Base-by-base conservation (phyloP, 2,113 vertebrate species). In the Apus apus region DNA sequence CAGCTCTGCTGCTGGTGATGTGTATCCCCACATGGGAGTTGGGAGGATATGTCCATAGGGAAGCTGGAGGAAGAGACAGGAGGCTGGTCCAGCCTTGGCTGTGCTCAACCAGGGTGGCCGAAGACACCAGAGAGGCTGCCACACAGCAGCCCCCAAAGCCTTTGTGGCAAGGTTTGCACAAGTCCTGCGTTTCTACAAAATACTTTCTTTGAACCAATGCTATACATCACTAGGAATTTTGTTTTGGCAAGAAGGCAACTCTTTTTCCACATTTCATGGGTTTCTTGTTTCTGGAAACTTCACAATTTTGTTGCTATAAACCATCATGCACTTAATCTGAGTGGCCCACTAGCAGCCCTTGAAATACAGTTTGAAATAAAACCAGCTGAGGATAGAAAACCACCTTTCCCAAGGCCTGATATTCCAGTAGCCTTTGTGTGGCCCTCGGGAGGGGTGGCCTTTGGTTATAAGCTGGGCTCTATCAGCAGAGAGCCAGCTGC, bases 361-460 rank as follows among this genome's bases (percentile, higher is more conserved):
- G 46, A 45, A 62, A 87, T 56, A 29, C 26, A 32, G 53, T 78
- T 84, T 58, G 50, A 88, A 97, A 60, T 54, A 82, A 60, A 94
- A 61, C 32, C 30, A 77, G 81, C 76, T 73, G 26, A 67, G 57
- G 80, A 32, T 45, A 62, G 61, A 34, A 87, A 54, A 13, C 6
- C 38, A 11, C 58, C 32, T 82, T 87, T 90, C 46, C 34, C 4
- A 7, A 86, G 72, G 64, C 57, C 79, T 87, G 75, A n/a, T 92
- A 86, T n/a, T 89, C 67, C 84, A 79, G 89, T 95, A 46, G 17
- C 73, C 91, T 84, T 50, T 79, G 43, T 7, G n/a, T 38, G 73
- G 45, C 61, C 79, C 81, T 96, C 16, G 5, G 34, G 80, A 95
- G 88, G 70, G 54, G 38, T 89, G 83, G 72, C 86, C 76, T 94